These are phyloP conservation scores for Origma solitaria DNA, from an alignment of 2,113 vertebrate genomes.

Conservation along the genomic window DNA sequence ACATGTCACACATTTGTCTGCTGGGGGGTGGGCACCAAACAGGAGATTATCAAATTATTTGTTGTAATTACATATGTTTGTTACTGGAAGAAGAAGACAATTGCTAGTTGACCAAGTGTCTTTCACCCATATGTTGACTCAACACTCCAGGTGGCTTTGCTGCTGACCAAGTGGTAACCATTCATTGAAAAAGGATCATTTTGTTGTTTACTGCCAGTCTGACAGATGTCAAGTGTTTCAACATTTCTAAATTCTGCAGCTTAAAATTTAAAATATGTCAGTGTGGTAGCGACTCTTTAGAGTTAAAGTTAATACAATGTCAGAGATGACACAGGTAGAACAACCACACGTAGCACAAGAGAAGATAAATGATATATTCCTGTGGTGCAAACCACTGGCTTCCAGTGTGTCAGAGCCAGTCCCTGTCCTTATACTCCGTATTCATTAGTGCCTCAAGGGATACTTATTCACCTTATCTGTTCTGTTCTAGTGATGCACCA, in stretches of 20 bases:
- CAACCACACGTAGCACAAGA: neutral
- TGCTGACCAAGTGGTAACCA: neutral
- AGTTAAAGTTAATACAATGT: neutral
- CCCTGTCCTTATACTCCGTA: neutral
- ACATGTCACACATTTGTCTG: fast-evolving
- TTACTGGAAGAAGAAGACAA: neutral
- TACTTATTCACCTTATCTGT: slow-evolving; percentile 1
- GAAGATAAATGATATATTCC: slow-evolving; percentile 16
- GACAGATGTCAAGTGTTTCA: neutral
- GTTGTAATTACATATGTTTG: neutral
- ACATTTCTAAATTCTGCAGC: neutral
- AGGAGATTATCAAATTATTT: neutral
- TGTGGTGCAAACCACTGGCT: neutral
- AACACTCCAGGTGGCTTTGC: neutral
- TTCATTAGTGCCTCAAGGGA: neutral
- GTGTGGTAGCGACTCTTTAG: neutral
- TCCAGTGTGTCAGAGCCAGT: neutral
- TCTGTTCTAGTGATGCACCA: slow-evolving; percentile 72
- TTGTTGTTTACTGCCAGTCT: neutral
- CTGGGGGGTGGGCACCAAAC: neutral
- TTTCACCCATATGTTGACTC: neutral
- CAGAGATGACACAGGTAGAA: neutral
- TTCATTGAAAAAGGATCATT: neutral
- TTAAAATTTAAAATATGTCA: neutral
- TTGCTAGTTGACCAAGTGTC: neutral